Conservation (phyloP, 1,140 invertebrate genomes). For the Rhagoletis zephyria region DNA sequence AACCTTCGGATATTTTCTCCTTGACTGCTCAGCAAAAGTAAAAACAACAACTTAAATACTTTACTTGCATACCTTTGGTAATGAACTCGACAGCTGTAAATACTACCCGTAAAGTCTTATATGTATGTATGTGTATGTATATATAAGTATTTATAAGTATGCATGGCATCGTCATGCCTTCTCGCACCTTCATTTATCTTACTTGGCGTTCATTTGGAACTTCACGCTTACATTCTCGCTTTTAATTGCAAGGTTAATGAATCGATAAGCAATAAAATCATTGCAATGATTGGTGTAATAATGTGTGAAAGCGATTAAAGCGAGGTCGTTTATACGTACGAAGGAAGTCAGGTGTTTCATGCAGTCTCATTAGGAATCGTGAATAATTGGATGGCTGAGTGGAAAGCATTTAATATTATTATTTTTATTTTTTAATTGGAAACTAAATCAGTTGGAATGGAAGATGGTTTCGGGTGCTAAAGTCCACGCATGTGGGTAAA, state of each 20-base stretch:
- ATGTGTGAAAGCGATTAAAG: slow-evolving; percentile 36
- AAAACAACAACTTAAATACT: neutral
- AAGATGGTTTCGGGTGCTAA: too few relatives aligned
- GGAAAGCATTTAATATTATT: too few relatives aligned
- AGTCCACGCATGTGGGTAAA: too few relatives aligned
- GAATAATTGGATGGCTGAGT: too few relatives aligned
- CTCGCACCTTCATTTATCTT: neutral
- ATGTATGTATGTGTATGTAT: neutral
- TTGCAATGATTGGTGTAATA: slow-evolving; percentile 24
- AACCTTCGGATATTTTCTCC: neutral
- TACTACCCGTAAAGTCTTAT: too few relatives aligned
- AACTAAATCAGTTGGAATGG: too few relatives aligned
- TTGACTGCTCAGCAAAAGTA: neutral
- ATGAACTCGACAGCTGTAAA: neutral
- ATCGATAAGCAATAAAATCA: slow-evolving; percentile 25
- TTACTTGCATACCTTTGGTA: neutral
- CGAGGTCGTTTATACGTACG: neutral
- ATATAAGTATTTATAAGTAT: neutral
- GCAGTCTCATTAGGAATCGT: too few relatives aligned
- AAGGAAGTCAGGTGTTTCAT: too few relatives aligned
- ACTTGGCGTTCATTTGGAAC: neutral
- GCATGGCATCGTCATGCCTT: neutral
- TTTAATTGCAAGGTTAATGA: slow-evolving; percentile 39
- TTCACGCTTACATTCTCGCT: neutral
- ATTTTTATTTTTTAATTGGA: too few relatives aligned